Evolutionary conservation across 2,888 invertebrate species (phyloP), one percentile per base, ranked within the genome.

Genomic region (Trypoxylon attenuatum): DNA sequence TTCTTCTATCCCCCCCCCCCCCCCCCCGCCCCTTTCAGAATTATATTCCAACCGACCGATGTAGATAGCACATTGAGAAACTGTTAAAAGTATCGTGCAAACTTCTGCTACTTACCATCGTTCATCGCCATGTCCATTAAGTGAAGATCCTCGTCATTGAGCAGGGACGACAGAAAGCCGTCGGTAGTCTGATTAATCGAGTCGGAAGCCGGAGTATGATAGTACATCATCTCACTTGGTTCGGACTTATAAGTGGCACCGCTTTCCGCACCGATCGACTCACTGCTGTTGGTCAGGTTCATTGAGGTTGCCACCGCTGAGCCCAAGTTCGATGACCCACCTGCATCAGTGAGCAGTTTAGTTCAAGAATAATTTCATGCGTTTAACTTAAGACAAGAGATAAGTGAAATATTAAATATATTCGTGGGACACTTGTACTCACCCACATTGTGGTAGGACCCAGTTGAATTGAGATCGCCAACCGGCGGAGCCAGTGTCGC

Each of bases 121-220:
- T 93, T 94, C 91, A 94, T 93, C 39, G 94, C 94, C 94, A 96
- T 95, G 79, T 96, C 96, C 95, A 96, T 95, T 49, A 96, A 90
- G 83, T 96, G 96, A 27, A 96, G 89, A 82, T 96, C 96, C 81
- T 96, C 96, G 76, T 96, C 96, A 82, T 95, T 95, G 52, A 96
- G 89, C 68, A 96, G 94, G 1, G 95, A 95, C 68, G 95, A 95
- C 33, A 96, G 91, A 82, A 96, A 94, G 41, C 95, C 95, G 79
- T 96, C 96, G 19, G 92, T 91, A 27, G 93, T 93, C 84, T 92
- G 92, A 87, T 92, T 92, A 82, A 92, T 89, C 77, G 92, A 91
- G 43, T 92, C 90, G 2, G 93, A 90, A 22, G 80, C 70, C 50
- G 78, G 81, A 53, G 80, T 72, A 21, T 84, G 94, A 85, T 95